Evolutionary conservation across 53 echinoderm and acorn worm species (phyloP).

Genomic region (Crossaster papposus): DNA sequence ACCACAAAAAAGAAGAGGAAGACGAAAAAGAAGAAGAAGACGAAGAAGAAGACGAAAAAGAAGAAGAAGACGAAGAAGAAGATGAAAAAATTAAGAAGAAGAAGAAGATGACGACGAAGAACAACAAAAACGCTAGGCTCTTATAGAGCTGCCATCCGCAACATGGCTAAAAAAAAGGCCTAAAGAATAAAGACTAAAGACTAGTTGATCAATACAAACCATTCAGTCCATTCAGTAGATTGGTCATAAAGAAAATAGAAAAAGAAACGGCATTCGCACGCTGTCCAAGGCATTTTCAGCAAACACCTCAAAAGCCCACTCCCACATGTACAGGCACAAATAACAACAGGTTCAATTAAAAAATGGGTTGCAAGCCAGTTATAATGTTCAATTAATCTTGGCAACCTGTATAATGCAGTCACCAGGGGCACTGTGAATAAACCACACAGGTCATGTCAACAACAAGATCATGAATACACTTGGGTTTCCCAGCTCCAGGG

Average conservation of each 20-base stretch:
- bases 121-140: too few species aligned
- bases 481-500: too few species aligned
- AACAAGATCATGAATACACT: not conserved
- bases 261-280: not conserved
- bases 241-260: not conserved
- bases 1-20: too few species aligned
- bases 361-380: not conserved
- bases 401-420: slow-evolving; percentile 22
- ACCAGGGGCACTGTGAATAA: slow-evolving; percentile 25
- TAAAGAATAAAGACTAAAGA: too few species aligned
- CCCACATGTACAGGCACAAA: not conserved
- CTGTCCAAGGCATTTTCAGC: slow-evolving; percentile 20
- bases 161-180: too few species aligned
- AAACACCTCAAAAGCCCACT: not conserved
- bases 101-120: too few species aligned
- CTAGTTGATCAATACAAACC: not conserved
- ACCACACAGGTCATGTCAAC: not conserved
- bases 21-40: too few species aligned
- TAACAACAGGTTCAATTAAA: not conserved
- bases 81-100: too few species aligned
- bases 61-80: too few species aligned
- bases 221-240: not conserved
- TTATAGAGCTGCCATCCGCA: too few species aligned
- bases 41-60: too few species aligned
- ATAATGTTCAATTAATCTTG: not conserved